A percentile compares a stretch with the other conserved stretches of the same genome.
phyloP scores from a whole-genome alignment of 2,797 vertebrate genomes.

The Acipenser transmontanus region DNA sequence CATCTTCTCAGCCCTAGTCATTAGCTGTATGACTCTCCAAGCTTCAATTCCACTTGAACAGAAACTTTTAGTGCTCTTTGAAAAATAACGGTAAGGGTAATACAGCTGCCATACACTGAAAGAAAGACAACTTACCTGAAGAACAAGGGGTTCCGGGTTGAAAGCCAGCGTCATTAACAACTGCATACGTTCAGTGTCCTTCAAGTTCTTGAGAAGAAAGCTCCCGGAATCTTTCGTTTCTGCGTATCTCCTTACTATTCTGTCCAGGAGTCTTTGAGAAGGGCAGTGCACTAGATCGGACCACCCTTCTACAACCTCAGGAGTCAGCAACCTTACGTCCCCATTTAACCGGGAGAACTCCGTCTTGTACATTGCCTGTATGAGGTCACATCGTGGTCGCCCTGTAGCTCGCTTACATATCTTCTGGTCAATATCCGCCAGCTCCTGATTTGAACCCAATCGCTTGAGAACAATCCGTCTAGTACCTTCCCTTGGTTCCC shows the following conservation, averaged over 20 bases:
- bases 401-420: constrained; percentile 95
- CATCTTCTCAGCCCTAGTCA: too few relatives aligned
- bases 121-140: constrained; percentile 64
- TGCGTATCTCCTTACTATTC: constrained; percentile 89
- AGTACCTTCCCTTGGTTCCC: constrained; percentile 91
- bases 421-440: constrained; percentile 91
- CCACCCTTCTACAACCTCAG: constrained; percentile 95
- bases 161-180: constrained; percentile 90
- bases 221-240: constrained; percentile 98
- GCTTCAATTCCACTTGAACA: too few relatives aligned
- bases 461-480: constrained; percentile 91
- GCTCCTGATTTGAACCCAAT: constrained; percentile 90
- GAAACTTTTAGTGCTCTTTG: too few relatives aligned
- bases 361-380: constrained; percentile 92
- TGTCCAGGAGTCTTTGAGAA: constrained; percentile 92
- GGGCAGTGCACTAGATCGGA: constrained; percentile 97
- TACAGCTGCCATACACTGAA: too few relatives aligned
- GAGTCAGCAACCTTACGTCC: constrained; percentile 92
- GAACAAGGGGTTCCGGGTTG: constrained; percentile 86
- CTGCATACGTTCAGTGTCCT: constrained; percentile 97
- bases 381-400: constrained; percentile 86
- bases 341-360: constrained; percentile 93
- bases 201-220: constrained; percentile 93
- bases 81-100: too few relatives aligned
- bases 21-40: too few relatives aligned